Conservation (phyloP, 1,140 invertebrate species). For the Phymorhynchus buccinoides region DNA sequence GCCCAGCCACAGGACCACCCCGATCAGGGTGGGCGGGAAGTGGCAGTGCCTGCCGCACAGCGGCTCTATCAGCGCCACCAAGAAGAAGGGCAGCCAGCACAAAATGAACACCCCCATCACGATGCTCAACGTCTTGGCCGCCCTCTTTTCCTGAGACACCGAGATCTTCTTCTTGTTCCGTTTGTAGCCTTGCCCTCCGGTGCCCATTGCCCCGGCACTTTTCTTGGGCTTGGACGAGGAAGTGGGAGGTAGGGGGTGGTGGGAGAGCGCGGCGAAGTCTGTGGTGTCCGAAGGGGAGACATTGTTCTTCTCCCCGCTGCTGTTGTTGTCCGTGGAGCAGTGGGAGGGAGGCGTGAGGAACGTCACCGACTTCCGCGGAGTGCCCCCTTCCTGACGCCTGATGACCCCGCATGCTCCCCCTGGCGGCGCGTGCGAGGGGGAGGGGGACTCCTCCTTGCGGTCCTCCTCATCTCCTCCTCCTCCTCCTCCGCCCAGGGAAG, state of each 20-base stretch:
- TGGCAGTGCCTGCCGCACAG: slow-evolving; percentile 75
- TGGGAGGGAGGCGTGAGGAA: slow-evolving; percentile 36
- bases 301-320: background rate
- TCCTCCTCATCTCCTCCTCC: no score
- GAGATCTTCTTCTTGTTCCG: slow-evolving; percentile 93
- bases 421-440: slow-evolving; percentile 22
- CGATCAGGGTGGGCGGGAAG: slow-evolving; percentile 38
- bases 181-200: background rate
- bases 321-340: background rate
- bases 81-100: slow-evolving; percentile 98
- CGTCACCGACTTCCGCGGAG: slow-evolving; percentile 36
- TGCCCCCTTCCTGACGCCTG: background rate
- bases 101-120: slow-evolving; percentile 99
- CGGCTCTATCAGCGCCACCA: slow-evolving; percentile 76
- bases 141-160: slow-evolving; percentile 95
- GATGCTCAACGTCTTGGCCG: slow-evolving; percentile 94
- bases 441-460: slow-evolving; percentile 25
- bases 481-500: background rate
- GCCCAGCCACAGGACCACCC: slow-evolving; percentile 85
- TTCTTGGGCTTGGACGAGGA: background rate
- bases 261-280: background rate
- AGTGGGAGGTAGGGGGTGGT: slow-evolving; percentile 4
- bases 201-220: background rate
- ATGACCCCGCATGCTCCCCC: background rate
- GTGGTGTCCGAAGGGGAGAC: background rate